Conservation (phyloP, 2,113 vertebrate genomes). For the Vulpes lagopus region DNA sequence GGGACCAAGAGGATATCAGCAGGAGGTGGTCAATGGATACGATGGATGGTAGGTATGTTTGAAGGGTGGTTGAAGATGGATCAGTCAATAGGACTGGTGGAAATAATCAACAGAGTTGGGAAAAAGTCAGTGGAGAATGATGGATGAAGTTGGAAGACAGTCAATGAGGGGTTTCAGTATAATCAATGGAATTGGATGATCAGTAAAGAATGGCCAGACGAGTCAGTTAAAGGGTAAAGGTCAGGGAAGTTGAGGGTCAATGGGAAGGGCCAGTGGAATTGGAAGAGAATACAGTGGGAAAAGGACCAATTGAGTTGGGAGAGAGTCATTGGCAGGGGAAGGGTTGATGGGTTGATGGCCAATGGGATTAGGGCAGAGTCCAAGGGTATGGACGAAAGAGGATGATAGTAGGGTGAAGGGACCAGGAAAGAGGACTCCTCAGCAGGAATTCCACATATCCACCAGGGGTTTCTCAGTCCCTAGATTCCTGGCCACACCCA, state of each 20-base stretch:
- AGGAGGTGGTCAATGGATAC: not conserved
- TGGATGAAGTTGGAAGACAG: not conserved
- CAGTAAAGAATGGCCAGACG: constrained; percentile 12
- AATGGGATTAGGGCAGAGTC: not conserved
- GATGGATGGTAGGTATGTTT: not conserved
- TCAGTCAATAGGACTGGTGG: not conserved
- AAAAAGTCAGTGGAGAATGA: not conserved
- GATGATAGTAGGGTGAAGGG: not conserved
- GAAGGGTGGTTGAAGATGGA: not conserved
- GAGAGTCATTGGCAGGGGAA: not conserved
- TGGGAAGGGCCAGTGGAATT: not conserved
- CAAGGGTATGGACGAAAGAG: not conserved
- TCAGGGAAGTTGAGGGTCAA: not conserved
- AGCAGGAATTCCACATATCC: not conserved
- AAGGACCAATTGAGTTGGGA: not conserved
- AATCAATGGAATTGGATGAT: not conserved
- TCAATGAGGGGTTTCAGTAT: not conserved
- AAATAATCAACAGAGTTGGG: not conserved
- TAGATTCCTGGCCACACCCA: not conserved
- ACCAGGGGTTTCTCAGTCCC: not conserved
- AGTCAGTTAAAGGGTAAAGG: constrained; percentile 3
- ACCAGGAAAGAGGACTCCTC: not conserved
- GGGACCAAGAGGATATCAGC: not conserved
- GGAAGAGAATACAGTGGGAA: not conserved
- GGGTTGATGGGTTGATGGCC: not conserved